Conservation (phyloP, 2,888 invertebrate genomes). For the Oscheius myriophilus region DNA sequence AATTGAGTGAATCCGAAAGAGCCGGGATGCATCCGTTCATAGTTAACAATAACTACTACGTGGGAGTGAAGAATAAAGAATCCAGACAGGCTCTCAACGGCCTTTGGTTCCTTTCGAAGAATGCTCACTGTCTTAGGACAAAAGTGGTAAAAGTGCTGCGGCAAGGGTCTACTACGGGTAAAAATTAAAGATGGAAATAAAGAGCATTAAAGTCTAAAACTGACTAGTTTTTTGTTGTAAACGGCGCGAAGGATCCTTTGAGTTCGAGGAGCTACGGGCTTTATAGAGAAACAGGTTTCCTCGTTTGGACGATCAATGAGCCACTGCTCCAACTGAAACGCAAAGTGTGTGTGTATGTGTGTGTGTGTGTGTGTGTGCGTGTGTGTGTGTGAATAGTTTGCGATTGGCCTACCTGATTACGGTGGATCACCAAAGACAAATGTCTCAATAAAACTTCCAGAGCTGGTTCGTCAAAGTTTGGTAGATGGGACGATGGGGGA, state of each 20-base stretch:
- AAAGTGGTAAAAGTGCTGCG: conserved; percentile 36
- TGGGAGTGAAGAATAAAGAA: conserved; percentile 62
- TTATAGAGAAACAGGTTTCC: conserved; percentile 44
- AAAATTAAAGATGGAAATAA: too few relatives aligned
- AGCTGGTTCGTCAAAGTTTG: conserved; percentile 37
- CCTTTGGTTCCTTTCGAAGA: conserved; percentile 58
- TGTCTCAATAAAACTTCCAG: conserved; percentile 43
- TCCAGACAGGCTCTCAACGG: conserved; percentile 62
- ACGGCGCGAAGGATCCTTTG: conserved; percentile 33
- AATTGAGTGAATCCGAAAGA: conserved; percentile 53
- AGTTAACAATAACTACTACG: conserved; percentile 68
- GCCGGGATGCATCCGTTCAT: conserved; percentile 48
- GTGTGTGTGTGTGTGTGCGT: too few relatives aligned
- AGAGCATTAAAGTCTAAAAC: conserved; percentile 5
- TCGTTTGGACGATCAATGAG: conserved; percentile 36
- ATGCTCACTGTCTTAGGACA: conserved; percentile 36
- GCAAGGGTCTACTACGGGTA: conserved; percentile 23
- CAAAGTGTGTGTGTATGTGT: not conserved
- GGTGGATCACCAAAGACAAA: conserved; percentile 38
- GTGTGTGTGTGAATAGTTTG: not conserved
- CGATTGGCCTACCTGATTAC: conserved; percentile 26
- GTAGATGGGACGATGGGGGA: conserved; percentile 29
- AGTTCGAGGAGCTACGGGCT: conserved; percentile 35
- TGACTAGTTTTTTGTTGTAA: conserved; percentile 41
- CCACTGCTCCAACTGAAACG: conserved; percentile 45